Base-by-base conservation (phyloP, 2,888 invertebrate species). In the Vesta saturnalis region DNA sequence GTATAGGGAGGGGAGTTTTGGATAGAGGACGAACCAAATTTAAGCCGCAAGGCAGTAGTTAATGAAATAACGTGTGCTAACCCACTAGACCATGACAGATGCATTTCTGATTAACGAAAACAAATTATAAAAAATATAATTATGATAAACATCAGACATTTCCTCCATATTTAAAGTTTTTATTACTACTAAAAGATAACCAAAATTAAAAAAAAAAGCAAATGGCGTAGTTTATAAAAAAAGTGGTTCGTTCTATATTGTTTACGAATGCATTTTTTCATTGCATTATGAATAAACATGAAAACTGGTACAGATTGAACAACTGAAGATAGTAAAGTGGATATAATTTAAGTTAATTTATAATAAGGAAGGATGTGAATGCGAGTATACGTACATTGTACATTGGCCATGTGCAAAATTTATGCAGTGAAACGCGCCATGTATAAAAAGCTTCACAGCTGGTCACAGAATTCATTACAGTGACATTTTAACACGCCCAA, bases 381-480 rank as follows among this genome's bases (percentile, higher is more conserved):
- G 71, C 72, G 73, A 69, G 72, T 47, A 57, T 58, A 57, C 64
- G 58, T 58, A 75, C 74, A 76, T 70, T 73, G 72, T 70, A 72
- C 70, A 74, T 73, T 70, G 72, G 71, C 73, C 71, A 66, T 70
- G 71, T 67, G 74, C 75, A 71, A 77, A 77, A 78, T 78, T 77
- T 77, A 78, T 77, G 77, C 77, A 72, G 73, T 70, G 71, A 72
- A 74, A 75, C 77, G 76, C 74, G 73, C 72, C 77, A 68, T 75
- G 77, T 77, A 79, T 76, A 79, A 79, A 79, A 79, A 79, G 77
- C 77, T 78, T 77, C 79, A 74, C 80, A 80, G 80, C 79, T 81
- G 81, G 79, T 77, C 75, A 76, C 76, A 67, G 79, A 81, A 80
- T 81, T 81, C 81, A 81, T 80, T 80, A 80, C 77, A 77, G 76